A percentile compares a stretch with the other conserved stretches of the same genome.
Conservation (phyloP, 1,140 invertebrate species). For the Dendrolimus kikuchii region DNA sequence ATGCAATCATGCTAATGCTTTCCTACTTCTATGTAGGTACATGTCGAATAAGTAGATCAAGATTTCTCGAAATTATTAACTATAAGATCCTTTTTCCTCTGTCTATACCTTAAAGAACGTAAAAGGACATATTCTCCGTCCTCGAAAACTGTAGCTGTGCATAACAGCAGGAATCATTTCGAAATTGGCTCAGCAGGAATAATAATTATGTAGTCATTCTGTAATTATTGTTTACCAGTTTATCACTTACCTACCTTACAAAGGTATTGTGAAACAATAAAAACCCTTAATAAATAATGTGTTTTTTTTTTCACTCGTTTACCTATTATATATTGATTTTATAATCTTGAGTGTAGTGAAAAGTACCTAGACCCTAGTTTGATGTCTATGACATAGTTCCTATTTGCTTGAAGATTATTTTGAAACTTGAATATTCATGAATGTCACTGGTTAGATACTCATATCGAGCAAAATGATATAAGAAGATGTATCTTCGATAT, state of each 20-base stretch:
- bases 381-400: too few species aligned
- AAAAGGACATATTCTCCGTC: constrained; percentile 61
- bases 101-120: constrained; percentile 30
- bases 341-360: background rate
- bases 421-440: too few species aligned
- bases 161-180: constrained; percentile 22
- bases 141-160: constrained; percentile 41
- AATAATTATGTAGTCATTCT: constrained; percentile 57
- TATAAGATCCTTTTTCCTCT: constrained; percentile 55
- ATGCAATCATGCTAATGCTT: constrained; percentile 63
- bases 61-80: constrained; percentile 61
- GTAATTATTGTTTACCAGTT: constrained; percentile 43
- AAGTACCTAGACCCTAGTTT: too few species aligned
- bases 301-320: constrained; percentile 1
- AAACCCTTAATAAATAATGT: constrained; percentile 20
- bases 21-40: constrained; percentile 49
- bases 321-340: background rate
- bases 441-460: too few species aligned
- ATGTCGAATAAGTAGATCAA: constrained; percentile 54
- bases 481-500: too few species aligned
- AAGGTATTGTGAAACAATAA: constrained; percentile 65
- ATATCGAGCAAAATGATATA: too few species aligned
- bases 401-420: too few species aligned
- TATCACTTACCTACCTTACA: constrained; percentile 54
- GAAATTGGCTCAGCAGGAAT: constrained; percentile 21